Evolutionary conservation across 1,140 invertebrate species (phyloP), one percentile per base, ranked within the genome.

Genomic region (Ips nitidus): DNA sequence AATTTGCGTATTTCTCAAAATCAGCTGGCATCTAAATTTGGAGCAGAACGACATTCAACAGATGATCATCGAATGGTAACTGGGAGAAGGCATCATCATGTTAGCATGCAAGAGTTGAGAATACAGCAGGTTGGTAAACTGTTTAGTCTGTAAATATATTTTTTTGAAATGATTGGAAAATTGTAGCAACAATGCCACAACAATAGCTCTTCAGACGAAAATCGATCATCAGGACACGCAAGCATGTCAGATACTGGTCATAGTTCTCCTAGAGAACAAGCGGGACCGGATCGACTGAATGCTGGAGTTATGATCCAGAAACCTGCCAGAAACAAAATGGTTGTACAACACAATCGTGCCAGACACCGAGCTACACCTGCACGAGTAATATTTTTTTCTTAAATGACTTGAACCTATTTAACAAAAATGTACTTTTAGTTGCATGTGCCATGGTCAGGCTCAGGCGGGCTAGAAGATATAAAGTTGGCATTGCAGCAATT

Each of bases 161-260:
- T 22, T 22, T 8, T 50, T 6, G 45, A 50, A 50, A 50, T 50
- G 45, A 3, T 50, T 50, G 45, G 7, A 8, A 1, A 55, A 55
- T 22, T 59, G 2, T 41, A 59, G 37, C 53, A 86, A 83, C 85
- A 90, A 86, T 85, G 89, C 37, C 22, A 22, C 22, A 92, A 90
- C 75, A 91, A 92, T 79, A 94, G 92, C 78, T 94, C 92, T 8
- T 94, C 92, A 2, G 92, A 94, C 80, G 92, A 94, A 80, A 94
- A 93, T 80, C 84, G 92, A 40, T 94, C 92, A 8, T 94, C 92
- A 1, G 93, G 93, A 0, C 93, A 95, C 79, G 93, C 93, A n/a
- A 93, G 91, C 71, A 94, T 95, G 92, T 94, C 92, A 42, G 92
- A 94, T 76, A 90, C 89, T 47, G 86, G 85, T 62, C 89, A 87